Conservation (phyloP, 2,797 vertebrate genomes). For the Sandelia bainsii region DNA sequence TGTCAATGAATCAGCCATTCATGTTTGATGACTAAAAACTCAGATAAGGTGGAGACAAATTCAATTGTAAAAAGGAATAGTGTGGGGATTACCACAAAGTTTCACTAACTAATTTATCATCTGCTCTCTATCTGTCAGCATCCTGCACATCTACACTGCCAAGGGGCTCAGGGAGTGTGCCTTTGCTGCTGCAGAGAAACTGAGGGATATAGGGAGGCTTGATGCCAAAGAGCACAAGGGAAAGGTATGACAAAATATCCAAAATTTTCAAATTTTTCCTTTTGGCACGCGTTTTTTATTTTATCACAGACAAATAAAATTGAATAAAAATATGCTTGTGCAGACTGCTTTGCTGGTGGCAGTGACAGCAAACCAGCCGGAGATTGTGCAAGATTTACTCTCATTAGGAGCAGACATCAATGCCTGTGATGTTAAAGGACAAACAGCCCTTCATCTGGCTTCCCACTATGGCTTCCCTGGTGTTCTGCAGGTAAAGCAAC, state of each 20-base stretch:
- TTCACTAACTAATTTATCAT: slow-evolving; percentile 32
- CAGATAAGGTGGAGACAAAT: slow-evolving; percentile 15
- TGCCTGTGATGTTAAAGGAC: slow-evolving; percentile 89
- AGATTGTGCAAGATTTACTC: slow-evolving; percentile 90
- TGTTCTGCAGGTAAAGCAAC: slow-evolving; percentile 86
- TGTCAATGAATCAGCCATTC: slow-evolving; percentile 50
- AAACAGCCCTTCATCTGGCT: slow-evolving; percentile 90
- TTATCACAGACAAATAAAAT: background rate
- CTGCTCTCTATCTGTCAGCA: slow-evolving; percentile 74
- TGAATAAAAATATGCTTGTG: slow-evolving; percentile 4
- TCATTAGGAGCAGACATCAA: slow-evolving; percentile 88
- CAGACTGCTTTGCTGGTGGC: slow-evolving; percentile 93
- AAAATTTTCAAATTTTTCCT: background rate
- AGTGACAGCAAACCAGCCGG: slow-evolving; percentile 90
- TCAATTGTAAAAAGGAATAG: slow-evolving; percentile 5
- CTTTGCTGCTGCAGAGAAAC: slow-evolving; percentile 88
- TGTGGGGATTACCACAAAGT: slow-evolving; percentile 25
- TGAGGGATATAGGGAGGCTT: slow-evolving; percentile 81
- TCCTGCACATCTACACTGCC: slow-evolving; percentile 91
- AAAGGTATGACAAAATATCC: slow-evolving; percentile 82
- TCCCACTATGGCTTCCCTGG: slow-evolving; percentile 88
- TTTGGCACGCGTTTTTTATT: background rate
- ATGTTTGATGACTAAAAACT: slow-evolving; percentile 23
- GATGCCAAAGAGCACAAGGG: slow-evolving; percentile 93
- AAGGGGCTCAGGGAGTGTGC: slow-evolving; percentile 89